Percentiles rank a stretch among this genome's conserved stretches.
Conservation (phyloP, 2,888 invertebrate species). For the Galerucella nymphaeae region DNA sequence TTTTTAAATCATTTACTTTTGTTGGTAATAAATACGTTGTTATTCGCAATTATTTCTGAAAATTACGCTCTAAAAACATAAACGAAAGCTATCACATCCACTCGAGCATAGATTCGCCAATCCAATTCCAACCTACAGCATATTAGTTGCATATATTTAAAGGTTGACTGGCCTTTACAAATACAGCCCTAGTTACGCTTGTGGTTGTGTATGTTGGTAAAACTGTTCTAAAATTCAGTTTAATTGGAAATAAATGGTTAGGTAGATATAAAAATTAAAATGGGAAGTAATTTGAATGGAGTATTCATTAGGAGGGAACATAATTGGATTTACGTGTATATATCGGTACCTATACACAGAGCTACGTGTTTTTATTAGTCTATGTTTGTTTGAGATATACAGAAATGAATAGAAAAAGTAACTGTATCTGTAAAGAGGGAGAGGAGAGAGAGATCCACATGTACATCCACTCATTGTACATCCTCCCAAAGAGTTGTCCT, state of each 20-base stretch:
- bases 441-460: too few relatives aligned
- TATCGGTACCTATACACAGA: neutral
- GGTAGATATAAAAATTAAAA: conserved; percentile 12
- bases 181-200: neutral
- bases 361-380: neutral
- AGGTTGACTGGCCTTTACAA: neutral
- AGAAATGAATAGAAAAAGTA: neutral
- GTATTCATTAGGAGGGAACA: neutral
- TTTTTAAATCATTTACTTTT: too few relatives aligned
- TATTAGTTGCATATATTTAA: neutral
- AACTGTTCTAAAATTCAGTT: conserved; percentile 13
- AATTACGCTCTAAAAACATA: neutral
- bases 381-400: neutral
- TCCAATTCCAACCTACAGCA: neutral
- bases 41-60: neutral
- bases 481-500: too few relatives aligned
- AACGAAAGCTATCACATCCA: neutral
- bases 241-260: conserved; percentile 19
- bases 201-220: conserved; percentile 7
- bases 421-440: too few relatives aligned
- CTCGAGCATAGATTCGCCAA: neutral
- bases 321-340: conserved; percentile 1
- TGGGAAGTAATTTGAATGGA: conserved; percentile 7
- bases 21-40: too few relatives aligned
- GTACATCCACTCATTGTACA: too few relatives aligned